Evolutionary conservation across 2,113 vertebrate species (phyloP), one percentile per base, ranked within the genome.

Genomic region (Todiramphus saurophagus): DNA sequence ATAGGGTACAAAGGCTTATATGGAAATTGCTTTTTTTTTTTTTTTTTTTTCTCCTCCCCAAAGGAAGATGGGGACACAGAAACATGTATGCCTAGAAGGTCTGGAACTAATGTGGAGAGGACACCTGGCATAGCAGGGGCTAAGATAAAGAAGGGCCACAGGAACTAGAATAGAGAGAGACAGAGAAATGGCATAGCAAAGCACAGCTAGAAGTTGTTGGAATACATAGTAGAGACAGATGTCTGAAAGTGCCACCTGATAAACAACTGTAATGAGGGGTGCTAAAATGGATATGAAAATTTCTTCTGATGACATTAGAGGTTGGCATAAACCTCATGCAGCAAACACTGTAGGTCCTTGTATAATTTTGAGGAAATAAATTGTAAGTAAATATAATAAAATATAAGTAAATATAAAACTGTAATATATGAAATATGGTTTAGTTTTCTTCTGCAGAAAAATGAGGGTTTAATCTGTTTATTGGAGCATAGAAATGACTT

Each of bases 81-180:
- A 87, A 43, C 27, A 75, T 15, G 1, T 67, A 60, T 91, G 95
- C 90, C 88, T 89, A 72, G 90, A 95, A 96, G 94, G 88, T 92
- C 87, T 96, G 95, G 81, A 94, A 95, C 95, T 93, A 96, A 95
- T 94, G 50, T 85, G 77, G 56, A 81, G 94, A 83, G 66, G 88
- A 96, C 79, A 96, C 91, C 90, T 96, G 94, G 83, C 95, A 94
- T 97, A 96, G 95, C 90, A 89, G 93, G 94, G 53, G 79, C 70
- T 92, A 63, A 95, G 95, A 97, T 96, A 96, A 97, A 97, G 86
- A 93, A 73, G 63, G 66, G 81, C 55, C 63, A 84, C 23, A 72
- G 72, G 92, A 95, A 70, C 81, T 80, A 75, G 53, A 88, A 89
- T 87, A 86, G 35, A 83, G 60, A 78, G 48, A 91, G 53, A 91